Evolutionary conservation across 2,888 invertebrate species (phyloP), one percentile per base, ranked within the genome.

Genomic region (Dasysyrphus albostriatus): DNA sequence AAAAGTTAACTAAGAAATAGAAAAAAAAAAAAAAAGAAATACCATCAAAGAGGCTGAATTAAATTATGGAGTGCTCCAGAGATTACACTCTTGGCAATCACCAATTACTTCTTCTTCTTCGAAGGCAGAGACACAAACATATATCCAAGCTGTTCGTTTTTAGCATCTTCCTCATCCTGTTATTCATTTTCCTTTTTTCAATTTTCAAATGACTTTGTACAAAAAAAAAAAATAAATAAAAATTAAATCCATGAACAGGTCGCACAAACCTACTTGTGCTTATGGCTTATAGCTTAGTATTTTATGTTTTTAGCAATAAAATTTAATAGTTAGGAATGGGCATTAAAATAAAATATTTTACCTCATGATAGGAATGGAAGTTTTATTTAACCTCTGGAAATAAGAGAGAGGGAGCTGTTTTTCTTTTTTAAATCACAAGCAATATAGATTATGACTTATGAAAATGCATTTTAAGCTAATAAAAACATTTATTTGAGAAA

Each of bases 1-100:
- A 81, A 80, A 65, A 73, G 65, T 79, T 34, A 29, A 78, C 70
- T 69, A 39, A 54, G 54, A 69, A 54, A 69, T 51, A 39, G 12
- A 63, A 54, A 37, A 34, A 69, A 54, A 39, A 34, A 39, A 67
- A 34, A 69, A 54, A 39, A 34, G 32, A 67, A 37, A 70, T 76
- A 54, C 54, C 76, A 76, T 75, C 75, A 81, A 69, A 69, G 74
- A 44, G 54, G 69, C 63, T 69, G 69, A 81, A 81, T 81, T 76
- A 81, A 81, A 81, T 81, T 76, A 81, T 75, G 81, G 61, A 75
- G 73, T 73, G 58, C 56, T 76, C 65, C 65, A 67, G 44, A 76
- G 70, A 78, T 70, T 78, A 70, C 76, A 81, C 76, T 81, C 61
- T 63, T 47, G 75, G 75, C 81, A 81, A 76, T 76, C 69, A 81